Evolutionary conservation across 1,140 invertebrate species (phyloP).

Genomic region (Pogonognathellus flavescens): DNA sequence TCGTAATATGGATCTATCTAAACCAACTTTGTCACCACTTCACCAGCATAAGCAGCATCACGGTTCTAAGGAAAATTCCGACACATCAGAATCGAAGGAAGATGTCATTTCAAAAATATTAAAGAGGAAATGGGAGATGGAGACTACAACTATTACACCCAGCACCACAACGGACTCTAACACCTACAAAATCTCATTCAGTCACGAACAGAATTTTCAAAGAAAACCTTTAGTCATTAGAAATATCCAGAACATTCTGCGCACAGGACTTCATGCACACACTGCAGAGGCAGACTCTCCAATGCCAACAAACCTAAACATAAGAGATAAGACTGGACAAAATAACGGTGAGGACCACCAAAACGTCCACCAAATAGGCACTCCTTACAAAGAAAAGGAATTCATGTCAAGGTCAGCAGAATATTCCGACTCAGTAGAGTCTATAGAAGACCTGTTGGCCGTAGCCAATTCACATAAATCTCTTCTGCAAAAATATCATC

Average conservation of each 20-base stretch:
- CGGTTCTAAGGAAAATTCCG: not conserved
- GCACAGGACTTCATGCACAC: not conserved
- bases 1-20: too few relatives aligned
- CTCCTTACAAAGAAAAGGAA: too few relatives aligned
- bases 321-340: conserved; percentile 15
- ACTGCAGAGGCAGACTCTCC: not conserved
- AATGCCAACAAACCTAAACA: not conserved
- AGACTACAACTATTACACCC: not conserved
- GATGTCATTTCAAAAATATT: not conserved
- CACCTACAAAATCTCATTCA: not conserved
- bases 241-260: conserved; percentile 22
- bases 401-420: not conserved
- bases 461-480: not conserved
- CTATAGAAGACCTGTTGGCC: not conserved
- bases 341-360: not conserved
- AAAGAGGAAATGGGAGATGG: not conserved
- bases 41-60: not conserved
- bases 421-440: not conserved
- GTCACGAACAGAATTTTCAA: conserved; percentile 13
- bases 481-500: not conserved
- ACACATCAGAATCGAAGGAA: not conserved
- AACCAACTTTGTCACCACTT: too few relatives aligned
- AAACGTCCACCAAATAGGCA: too few relatives aligned
- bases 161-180: not conserved
- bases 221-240: conserved; percentile 25